phyloP scores from a whole-genome alignment of 2,888 invertebrate genomes.

The Brenthis hecate region DNA sequence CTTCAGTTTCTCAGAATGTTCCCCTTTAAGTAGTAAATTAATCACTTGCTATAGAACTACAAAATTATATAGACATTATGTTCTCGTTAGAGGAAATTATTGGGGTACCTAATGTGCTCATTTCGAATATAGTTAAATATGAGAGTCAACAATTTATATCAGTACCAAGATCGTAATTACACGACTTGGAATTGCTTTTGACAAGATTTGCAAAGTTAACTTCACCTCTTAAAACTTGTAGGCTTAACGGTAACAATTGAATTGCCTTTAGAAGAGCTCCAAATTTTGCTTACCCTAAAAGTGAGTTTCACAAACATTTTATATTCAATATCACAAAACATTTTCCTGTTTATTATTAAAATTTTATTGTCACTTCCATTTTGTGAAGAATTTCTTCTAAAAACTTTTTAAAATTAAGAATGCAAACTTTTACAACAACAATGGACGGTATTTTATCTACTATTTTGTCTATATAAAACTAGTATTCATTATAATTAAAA shows the following conservation, averaged over 20 bases:
- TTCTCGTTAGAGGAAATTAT: not conserved
- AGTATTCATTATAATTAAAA: not conserved
- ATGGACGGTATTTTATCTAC: no score
- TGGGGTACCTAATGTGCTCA: not conserved
- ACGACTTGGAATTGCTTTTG: conserved; percentile 25
- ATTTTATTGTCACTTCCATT: no score
- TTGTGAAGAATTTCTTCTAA: not conserved
- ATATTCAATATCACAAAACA: not conserved
- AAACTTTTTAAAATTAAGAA: not conserved
- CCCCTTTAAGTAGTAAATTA: not conserved
- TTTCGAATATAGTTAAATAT: conserved; percentile 18
- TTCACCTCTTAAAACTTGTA: conserved; percentile 28
- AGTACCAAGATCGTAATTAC: conserved; percentile 16
- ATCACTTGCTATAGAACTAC: not conserved
- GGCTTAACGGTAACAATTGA: conserved; percentile 19
- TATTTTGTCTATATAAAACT: no score
- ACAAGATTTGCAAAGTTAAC: conserved; percentile 25
- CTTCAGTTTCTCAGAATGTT: no score
- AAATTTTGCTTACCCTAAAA: conserved; percentile 9
- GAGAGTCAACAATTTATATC: conserved; percentile 22
- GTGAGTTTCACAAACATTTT: conserved; percentile 7
- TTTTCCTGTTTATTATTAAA: not conserved
- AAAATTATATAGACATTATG: conserved; percentile 6
- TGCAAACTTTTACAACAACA: no score
- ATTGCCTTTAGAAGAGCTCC: conserved; percentile 11